phyloP scores from a whole-genome alignment of 2,797 vertebrate genomes.

The Pteronotus mesoamericanus region DNA sequence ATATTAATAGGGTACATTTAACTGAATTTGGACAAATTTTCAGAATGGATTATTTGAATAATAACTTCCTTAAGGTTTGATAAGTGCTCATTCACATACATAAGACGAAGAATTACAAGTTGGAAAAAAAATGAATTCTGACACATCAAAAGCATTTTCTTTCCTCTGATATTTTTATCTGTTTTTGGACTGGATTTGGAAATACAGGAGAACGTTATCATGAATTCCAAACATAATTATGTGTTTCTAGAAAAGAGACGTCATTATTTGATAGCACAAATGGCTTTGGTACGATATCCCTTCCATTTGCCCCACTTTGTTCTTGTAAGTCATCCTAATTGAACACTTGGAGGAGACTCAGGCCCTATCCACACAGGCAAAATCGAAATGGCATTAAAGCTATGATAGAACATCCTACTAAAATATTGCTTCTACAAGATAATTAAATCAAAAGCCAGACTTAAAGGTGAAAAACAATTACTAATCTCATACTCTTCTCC shows the following conservation, averaged over 20 bases:
- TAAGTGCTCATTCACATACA: slow-evolving; percentile 68
- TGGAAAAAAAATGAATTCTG: slow-evolving; percentile 81
- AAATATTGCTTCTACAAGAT: slow-evolving; percentile 69
- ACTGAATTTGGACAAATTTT: slow-evolving; percentile 57
- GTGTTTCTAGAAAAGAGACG: slow-evolving; percentile 81
- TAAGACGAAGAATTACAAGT: slow-evolving; percentile 73
- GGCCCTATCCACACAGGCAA: slow-evolving; percentile 72
- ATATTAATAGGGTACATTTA: slow-evolving; percentile 39
- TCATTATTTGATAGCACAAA: slow-evolving; percentile 81
- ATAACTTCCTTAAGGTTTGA: slow-evolving; percentile 56
- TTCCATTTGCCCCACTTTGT: slow-evolving; percentile 73
- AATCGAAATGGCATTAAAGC: slow-evolving; percentile 77
- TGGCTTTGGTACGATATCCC: slow-evolving; percentile 78
- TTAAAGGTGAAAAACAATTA: slow-evolving; percentile 28
- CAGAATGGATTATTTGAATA: slow-evolving; percentile 60
- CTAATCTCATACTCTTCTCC: slow-evolving; percentile 53
- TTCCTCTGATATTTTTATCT: slow-evolving; percentile 81
- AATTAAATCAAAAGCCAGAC: slow-evolving; percentile 78
- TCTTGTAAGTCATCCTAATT: slow-evolving; percentile 74
- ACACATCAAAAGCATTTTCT: slow-evolving; percentile 79
- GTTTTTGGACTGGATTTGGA: slow-evolving; percentile 76
- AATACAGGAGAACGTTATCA: slow-evolving; percentile 77
- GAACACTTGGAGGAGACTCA: slow-evolving; percentile 76
- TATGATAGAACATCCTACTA: slow-evolving; percentile 72
- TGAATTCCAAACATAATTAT: slow-evolving; percentile 80